Percentiles rank a stretch among this genome's conserved stretches.
Conservation (phyloP, 2,113 vertebrate genomes). For the Condylura cristata region DNA sequence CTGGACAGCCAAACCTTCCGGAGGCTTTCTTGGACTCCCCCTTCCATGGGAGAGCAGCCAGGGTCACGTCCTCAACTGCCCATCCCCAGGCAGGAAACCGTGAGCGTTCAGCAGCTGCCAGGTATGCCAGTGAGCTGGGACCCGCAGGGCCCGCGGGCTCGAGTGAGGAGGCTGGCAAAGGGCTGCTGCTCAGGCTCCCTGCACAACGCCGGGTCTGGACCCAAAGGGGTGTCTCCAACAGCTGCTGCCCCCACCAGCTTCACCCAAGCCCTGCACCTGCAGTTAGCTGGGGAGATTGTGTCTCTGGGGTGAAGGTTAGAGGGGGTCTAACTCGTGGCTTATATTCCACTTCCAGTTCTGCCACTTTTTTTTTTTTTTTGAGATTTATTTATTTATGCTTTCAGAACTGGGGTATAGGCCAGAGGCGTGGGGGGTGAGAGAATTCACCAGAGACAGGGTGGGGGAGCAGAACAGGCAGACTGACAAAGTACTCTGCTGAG, state of each 20-base stretch:
- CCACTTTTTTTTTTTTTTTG: too few relatives aligned
- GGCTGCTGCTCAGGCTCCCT: background rate
- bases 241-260: background rate
- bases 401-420: too few relatives aligned
- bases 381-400: too few relatives aligned
- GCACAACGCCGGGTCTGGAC: background rate
- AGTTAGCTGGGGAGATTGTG: background rate
- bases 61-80: background rate
- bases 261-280: background rate
- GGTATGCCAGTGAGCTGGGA: background rate
- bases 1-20: background rate
- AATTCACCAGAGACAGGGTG: too few relatives aligned
- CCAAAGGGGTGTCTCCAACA: fast-evolving
- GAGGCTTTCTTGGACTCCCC: background rate
- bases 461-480: too few relatives aligned
- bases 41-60: background rate
- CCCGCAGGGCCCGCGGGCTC: background rate
- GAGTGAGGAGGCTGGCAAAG: fast-evolving
- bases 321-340: background rate
- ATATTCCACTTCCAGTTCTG: background rate
- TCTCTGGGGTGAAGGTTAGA: background rate
- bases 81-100: background rate
- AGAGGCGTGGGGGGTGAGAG: too few relatives aligned
- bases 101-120: background rate
- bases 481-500: too few relatives aligned